These are phyloP conservation scores for Nipponacmea schrenckii DNA, from an alignment of 2,888 invertebrate species.

Conservation along the genomic window DNA sequence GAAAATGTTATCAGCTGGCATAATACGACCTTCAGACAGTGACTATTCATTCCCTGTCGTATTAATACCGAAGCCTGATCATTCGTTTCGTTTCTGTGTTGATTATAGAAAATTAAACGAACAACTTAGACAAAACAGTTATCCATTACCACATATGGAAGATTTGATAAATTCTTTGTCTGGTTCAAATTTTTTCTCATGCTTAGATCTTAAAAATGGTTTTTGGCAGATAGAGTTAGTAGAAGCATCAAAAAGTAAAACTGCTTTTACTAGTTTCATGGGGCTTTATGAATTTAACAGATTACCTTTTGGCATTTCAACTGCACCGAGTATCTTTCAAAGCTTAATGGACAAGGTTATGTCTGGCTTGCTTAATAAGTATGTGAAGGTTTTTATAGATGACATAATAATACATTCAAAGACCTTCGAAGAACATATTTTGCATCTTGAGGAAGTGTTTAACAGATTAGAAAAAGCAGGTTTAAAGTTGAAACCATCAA, in stretches of 20 bases:
- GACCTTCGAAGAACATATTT: conserved; percentile 16
- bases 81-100: not conserved
- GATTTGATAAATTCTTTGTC: not conserved
- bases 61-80: not conserved
- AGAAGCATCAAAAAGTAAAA: conserved; percentile 7
- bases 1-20: not conserved
- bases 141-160: conserved; percentile 14
- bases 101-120: not conserved
- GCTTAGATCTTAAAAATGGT: conserved; percentile 13
- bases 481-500: conserved; percentile 19
- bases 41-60: conserved; percentile 13
- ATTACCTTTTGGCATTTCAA: conserved; percentile 17
- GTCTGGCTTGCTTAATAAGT: conserved; percentile 10
- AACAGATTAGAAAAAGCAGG: conserved; percentile 16
- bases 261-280: conserved; percentile 11
- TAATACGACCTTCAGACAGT: not conserved
- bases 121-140: not conserved
- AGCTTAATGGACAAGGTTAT: conserved; percentile 16
- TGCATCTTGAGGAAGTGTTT: conserved; percentile 16
- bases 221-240: conserved; percentile 12
- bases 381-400: conserved; percentile 13
- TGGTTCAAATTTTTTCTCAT: not conserved
- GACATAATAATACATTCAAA: conserved; percentile 17
- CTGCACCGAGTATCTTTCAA: not conserved
- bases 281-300: conserved; percentile 10